Evolutionary conservation across 2,797 vertebrate genomes (phyloP).

Genomic region (Gymnothorax javanicus): DNA sequence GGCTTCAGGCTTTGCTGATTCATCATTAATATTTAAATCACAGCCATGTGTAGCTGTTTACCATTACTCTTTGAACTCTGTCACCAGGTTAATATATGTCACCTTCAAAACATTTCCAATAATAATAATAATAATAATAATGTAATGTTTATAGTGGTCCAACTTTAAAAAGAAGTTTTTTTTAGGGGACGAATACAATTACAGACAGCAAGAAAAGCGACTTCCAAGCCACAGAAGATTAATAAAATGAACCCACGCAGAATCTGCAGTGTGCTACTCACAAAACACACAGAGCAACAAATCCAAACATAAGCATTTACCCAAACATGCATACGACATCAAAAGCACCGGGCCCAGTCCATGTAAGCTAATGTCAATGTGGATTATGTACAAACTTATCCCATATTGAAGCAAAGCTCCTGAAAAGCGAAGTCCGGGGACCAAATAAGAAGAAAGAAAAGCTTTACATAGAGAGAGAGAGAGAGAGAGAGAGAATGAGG

Average conservation of each 20-base stretch:
- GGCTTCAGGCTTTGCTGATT: not conserved
- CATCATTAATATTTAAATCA: conserved; percentile 21
- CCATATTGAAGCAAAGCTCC: not conserved
- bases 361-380: not conserved
- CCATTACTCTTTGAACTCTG: conserved; percentile 3
- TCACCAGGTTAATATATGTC: not conserved
- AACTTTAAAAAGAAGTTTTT: not conserved
- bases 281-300: not conserved
- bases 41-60: not conserved
- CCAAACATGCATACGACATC: not conserved
- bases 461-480: not conserved
- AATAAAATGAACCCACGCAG: not conserved
- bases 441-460: not conserved
- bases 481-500: not conserved
- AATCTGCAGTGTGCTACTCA: not conserved
- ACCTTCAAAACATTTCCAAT: not conserved
- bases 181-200: not conserved
- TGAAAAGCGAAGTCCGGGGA: not conserved
- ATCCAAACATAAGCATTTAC: not conserved
- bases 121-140: too few relatives aligned
- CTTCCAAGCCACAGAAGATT: not conserved
- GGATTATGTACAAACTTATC: not conserved
- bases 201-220: too few relatives aligned
- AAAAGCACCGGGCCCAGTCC: not conserved
- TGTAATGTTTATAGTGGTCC: not conserved